These are phyloP conservation scores for Oncorhynchus nerka DNA, from an alignment of 2,113 vertebrate species.

Conservation along the genomic window DNA sequence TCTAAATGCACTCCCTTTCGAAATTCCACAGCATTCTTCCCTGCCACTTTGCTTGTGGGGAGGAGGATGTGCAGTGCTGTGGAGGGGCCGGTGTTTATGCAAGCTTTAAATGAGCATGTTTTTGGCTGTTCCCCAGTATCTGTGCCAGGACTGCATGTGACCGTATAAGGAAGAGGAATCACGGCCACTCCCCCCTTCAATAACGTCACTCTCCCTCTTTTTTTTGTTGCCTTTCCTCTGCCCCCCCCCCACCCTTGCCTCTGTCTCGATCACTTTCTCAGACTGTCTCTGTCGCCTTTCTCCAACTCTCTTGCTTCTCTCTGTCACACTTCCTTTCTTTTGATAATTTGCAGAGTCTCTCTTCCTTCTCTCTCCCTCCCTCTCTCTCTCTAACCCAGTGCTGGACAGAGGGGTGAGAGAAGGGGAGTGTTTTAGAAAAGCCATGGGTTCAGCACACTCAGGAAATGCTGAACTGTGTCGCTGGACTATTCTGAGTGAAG, in stretches of 20 bases:
- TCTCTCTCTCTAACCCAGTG: background rate
- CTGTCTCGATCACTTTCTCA: background rate
- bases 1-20: conserved; percentile 39
- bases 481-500: conserved; percentile 48
- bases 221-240: too few relatives aligned
- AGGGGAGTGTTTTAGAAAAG: conserved; percentile 33
- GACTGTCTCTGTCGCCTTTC: background rate
- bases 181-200: conserved; percentile 20
- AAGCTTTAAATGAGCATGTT: conserved; percentile 70
- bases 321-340: background rate
- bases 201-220: background rate
- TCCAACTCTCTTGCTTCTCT: background rate
- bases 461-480: conserved; percentile 58
- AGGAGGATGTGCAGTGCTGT: conserved; percentile 8
- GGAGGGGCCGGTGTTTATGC: conserved; percentile 61
- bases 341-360: background rate
- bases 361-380: background rate
- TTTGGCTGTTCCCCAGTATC: conserved; percentile 56
- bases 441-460: conserved; percentile 41
- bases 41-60: conserved; percentile 21
- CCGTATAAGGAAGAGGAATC: conserved; percentile 74
- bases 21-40: conserved; percentile 60
- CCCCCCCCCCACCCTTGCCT: too few relatives aligned
- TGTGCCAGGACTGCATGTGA: conserved; percentile 66
- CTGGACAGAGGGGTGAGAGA: conserved; percentile 15